Percentiles rank a stretch among this genome's conserved stretches.
These are phyloP conservation scores for Clistopyga incitator DNA, from an alignment of 2,888 invertebrate genomes.

Conservation along the genomic window DNA sequence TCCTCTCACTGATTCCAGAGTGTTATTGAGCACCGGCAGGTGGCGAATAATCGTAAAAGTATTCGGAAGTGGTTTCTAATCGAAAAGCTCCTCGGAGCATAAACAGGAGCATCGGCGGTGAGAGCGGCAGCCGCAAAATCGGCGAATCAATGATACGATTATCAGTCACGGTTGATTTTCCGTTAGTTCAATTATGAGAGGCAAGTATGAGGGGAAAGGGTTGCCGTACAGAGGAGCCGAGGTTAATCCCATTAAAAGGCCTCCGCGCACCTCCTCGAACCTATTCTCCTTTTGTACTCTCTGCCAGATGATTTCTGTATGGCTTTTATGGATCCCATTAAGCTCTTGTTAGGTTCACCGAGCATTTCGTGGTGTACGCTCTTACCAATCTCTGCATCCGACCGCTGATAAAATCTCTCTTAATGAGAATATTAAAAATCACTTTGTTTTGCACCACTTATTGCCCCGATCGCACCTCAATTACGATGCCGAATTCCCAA, in stretches of 20 bases:
- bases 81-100: constrained; percentile 13
- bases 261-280: constrained; percentile 64
- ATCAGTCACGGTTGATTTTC: constrained; percentile 77
- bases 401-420: constrained; percentile 25
- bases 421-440: constrained; percentile 21
- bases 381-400: neutral
- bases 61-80: constrained; percentile 42
- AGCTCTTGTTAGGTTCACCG: constrained; percentile 54
- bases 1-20: neutral
- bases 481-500: neutral
- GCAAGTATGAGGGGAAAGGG: constrained; percentile 26
- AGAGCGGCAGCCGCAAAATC: constrained; percentile 60
- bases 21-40: constrained; percentile 3
- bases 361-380: neutral
- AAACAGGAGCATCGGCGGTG: neutral
- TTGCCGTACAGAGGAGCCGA: constrained; percentile 68
- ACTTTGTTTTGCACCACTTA: neutral
- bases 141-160: constrained; percentile 76
- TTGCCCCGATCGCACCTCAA: neutral
- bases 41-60: constrained; percentile 40
- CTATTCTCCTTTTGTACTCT: constrained; percentile 40
- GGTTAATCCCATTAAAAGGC: constrained; percentile 79
- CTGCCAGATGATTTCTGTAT: constrained; percentile 65
- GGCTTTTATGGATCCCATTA: constrained; percentile 73
- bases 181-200: constrained; percentile 80